These are phyloP conservation scores for Psittacula cyanocephala DNA, from an alignment of 2,113 vertebrate genomes.

Conservation along the genomic window DNA sequence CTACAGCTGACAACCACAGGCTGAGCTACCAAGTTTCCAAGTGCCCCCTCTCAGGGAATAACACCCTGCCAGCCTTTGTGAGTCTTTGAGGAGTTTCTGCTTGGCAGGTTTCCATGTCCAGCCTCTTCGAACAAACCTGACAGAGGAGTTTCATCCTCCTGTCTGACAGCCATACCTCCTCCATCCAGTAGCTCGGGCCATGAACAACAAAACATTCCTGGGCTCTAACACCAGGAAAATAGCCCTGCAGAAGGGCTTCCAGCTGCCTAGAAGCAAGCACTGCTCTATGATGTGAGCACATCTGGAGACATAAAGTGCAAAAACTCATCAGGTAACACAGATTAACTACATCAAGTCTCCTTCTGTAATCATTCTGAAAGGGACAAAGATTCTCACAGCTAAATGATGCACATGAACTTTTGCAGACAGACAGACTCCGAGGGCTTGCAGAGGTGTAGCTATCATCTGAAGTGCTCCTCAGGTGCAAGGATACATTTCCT, in stretches of 20 bases:
- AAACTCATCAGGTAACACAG: neutral
- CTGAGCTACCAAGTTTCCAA: neutral
- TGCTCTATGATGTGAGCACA: rapidly evolving
- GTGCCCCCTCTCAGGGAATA: neutral
- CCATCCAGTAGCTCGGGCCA: neutral
- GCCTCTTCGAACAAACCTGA: rapidly evolving
- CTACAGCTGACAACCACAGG: no score
- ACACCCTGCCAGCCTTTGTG: neutral
- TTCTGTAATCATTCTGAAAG: neutral
- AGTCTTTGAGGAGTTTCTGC: neutral
- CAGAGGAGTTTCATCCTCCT: neutral
- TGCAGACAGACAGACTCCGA: rapidly evolving
- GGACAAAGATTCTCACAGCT: neutral
- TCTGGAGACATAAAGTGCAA: neutral
- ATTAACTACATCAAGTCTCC: neutral
- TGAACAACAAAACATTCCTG: rapidly evolving
- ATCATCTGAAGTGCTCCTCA: neutral
- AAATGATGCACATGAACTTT: rapidly evolving
- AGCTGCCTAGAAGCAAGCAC: neutral
- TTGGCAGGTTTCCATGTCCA: neutral
- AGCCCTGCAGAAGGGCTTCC: neutral
- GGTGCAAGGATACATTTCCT: neutral
- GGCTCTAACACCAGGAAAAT: neutral
- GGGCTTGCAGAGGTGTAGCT: neutral
- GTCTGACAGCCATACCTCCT: neutral